A percentile compares a stretch with the other conserved stretches of the same genome.
Evolutionary conservation across 2,113 vertebrate species (phyloP).

Genomic region (Pogonocichla stellata): DNA sequence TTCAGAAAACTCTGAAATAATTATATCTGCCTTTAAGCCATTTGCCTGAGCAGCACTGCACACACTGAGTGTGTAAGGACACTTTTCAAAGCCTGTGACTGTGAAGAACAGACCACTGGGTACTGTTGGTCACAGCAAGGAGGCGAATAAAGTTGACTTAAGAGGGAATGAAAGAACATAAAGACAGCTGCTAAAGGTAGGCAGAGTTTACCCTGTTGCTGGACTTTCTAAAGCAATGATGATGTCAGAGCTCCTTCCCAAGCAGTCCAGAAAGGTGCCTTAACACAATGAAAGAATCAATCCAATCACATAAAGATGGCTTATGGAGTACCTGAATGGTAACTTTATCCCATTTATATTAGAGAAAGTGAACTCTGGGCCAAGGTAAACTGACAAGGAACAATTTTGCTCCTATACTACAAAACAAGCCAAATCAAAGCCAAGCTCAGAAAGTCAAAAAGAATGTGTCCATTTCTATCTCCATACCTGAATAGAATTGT

Average conservation of each 20-base stretch:
- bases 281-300: neutral
- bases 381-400: neutral
- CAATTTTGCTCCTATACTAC: neutral
- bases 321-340: neutral
- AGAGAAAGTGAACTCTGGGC: neutral
- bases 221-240: neutral
- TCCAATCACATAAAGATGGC: neutral
- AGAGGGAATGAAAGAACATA: neutral
- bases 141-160: neutral
- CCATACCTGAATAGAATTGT: neutral
- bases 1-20: neutral
- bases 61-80: neutral
- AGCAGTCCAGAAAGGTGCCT: neutral
- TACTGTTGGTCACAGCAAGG: neutral
- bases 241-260: neutral
- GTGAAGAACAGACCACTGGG: neutral
- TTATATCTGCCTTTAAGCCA: neutral
- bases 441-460: neutral
- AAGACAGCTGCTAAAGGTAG: neutral
- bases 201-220: neutral
- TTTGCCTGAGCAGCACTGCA: neutral
- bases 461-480: neutral
- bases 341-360: neutral
- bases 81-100: neutral
- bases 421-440: neutral